Conservation (phyloP, 2,113 vertebrate genomes). For the Rhineura floridana region DNA sequence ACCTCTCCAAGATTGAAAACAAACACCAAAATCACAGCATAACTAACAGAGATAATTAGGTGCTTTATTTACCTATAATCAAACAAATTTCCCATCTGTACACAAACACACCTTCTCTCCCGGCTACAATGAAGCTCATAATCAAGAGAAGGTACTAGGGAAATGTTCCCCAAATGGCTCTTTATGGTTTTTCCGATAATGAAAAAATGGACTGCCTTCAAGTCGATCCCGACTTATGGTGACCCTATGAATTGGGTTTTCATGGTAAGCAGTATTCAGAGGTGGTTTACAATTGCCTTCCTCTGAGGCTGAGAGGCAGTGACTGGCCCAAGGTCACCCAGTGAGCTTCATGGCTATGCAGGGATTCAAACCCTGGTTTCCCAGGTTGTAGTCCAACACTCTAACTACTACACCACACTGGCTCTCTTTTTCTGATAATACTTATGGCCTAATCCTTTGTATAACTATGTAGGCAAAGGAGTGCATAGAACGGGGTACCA, state of each 20-base stretch:
- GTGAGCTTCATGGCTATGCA: too few species aligned
- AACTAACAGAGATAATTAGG: background rate
- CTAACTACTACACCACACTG: too few species aligned
- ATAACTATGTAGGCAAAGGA: background rate
- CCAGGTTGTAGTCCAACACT: too few species aligned
- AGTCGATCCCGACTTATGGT: too few species aligned
- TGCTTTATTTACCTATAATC: background rate
- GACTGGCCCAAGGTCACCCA: too few species aligned
- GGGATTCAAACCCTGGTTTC: too few species aligned
- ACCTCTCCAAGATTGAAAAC: background rate
- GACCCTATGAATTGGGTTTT: too few species aligned
- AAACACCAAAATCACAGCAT: background rate
- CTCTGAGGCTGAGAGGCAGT: too few species aligned
- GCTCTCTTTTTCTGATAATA: background rate
- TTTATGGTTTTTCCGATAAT: background rate
- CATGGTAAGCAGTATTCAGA: too few species aligned
- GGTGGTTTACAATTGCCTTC: too few species aligned
- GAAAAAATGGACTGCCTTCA: too few species aligned
- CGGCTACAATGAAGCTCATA: background rate
- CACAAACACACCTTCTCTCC: background rate
- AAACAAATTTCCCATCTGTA: background rate
- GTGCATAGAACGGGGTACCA: rapidly evolving
- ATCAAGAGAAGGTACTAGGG: background rate
- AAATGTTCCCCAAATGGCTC: background rate
- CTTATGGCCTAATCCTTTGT: background rate